Percentiles rank a stretch among this genome's conserved stretches.
Evolutionary conservation across 1,140 invertebrate genomes (phyloP).

Genomic region (Pseudomyrmex pallidus): DNA sequence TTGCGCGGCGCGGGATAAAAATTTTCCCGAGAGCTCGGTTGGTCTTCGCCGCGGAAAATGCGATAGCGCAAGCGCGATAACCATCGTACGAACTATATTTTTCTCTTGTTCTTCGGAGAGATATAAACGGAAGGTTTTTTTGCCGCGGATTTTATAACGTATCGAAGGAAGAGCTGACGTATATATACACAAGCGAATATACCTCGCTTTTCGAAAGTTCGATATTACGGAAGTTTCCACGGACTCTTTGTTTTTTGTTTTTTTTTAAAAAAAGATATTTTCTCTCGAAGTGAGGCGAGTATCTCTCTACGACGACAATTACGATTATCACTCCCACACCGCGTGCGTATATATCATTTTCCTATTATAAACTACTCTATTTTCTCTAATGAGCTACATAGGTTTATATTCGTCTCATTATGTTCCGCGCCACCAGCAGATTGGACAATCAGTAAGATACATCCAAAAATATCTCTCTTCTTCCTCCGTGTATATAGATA

Average conservation of each 20-base stretch:
- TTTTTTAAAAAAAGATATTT: background rate
- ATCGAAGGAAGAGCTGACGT: conserved; percentile 9
- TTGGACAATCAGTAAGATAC: background rate
- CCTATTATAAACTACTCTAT: background rate
- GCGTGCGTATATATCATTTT: background rate
- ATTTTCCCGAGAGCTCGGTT: conserved; percentile 46
- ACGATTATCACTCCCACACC: background rate
- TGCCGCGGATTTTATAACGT: conserved; percentile 25
- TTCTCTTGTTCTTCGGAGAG: conserved; percentile 2
- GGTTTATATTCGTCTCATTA: background rate
- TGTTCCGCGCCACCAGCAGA: background rate
- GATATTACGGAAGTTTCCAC: conserved; percentile 43
- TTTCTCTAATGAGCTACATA: background rate
- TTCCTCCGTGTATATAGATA: background rate
- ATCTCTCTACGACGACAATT: background rate
- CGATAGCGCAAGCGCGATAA: conserved; percentile 38
- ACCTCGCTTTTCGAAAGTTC: conserved; percentile 43
- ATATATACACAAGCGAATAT: conserved; percentile 21
- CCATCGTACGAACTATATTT: conserved; percentile 45
- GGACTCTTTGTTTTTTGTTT: conserved; percentile 4
- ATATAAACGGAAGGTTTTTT: conserved; percentile 40
- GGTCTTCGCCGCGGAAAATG: conserved; percentile 17
- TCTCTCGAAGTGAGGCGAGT: conserved; percentile 18
- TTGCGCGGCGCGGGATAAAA: conserved; percentile 40
- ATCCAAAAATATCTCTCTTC: conserved; percentile 1